Percentiles rank a stretch among this genome's conserved stretches.
Conservation (phyloP, 2,797 vertebrate genomes). For the Thunnus albacares region DNA sequence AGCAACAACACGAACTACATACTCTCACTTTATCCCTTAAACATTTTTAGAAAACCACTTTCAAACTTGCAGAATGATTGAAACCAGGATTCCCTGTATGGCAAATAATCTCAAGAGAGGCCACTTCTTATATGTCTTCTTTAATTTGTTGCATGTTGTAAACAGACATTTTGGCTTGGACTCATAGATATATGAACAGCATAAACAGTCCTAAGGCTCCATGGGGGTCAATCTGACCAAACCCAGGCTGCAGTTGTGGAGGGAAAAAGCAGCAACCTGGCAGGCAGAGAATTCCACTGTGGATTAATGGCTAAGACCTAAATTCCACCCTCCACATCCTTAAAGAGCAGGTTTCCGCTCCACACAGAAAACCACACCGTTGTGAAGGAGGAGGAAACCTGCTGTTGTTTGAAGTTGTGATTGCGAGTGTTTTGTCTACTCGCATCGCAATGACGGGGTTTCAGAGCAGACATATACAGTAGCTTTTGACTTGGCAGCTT, state of each 20-base stretch:
- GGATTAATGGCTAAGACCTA: slow-evolving; percentile 85
- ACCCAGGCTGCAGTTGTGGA: slow-evolving; percentile 33
- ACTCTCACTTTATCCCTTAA: slow-evolving; percentile 1
- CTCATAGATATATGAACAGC: slow-evolving; percentile 8
- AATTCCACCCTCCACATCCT: slow-evolving; percentile 71
- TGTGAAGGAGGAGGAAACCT: slow-evolving; percentile 9
- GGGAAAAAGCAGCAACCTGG: slow-evolving; percentile 49
- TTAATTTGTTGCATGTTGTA: slow-evolving; percentile 16
- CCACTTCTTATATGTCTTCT: neutral
- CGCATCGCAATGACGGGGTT: neutral
- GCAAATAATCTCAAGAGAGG: slow-evolving; percentile 32
- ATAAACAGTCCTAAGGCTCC: slow-evolving; percentile 38
- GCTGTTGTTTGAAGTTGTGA: neutral
- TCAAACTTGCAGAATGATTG: slow-evolving; percentile 8
- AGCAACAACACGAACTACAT: slow-evolving; percentile 31
- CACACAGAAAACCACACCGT: slow-evolving; percentile 41
- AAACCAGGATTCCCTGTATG: slow-evolving; percentile 15
- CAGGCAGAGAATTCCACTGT: slow-evolving; percentile 78
- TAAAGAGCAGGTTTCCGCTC: slow-evolving; percentile 68
- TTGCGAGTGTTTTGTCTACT: neutral
- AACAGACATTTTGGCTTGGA: slow-evolving; percentile 22
- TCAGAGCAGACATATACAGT: neutral
- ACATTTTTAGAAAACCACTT: slow-evolving; percentile 16
- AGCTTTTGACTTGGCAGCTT: slow-evolving; percentile 12
- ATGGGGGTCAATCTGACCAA: slow-evolving; percentile 46